Conservation (phyloP, 2,113 vertebrate genomes). For the Myrmophylax atrothorax region DNA sequence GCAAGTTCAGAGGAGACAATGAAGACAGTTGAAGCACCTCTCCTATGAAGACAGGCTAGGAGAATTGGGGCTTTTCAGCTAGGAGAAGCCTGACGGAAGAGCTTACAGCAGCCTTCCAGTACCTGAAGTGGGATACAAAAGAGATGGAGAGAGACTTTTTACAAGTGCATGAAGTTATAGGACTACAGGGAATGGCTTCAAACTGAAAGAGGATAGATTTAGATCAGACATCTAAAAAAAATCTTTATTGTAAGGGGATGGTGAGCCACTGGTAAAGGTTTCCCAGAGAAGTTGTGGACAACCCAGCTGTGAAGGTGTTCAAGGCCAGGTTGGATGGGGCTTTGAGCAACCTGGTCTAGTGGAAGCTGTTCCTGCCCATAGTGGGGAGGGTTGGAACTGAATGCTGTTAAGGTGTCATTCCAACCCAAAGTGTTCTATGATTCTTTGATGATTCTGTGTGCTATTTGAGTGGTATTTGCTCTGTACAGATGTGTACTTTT, state of each 20-base stretch:
- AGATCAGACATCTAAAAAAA: background rate
- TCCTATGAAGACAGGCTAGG: background rate
- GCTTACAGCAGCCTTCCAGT: background rate
- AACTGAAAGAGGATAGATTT: too few species aligned
- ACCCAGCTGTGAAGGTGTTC: background rate
- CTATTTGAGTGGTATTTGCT: background rate
- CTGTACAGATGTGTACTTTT: background rate
- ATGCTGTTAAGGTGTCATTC: background rate
- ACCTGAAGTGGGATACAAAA: background rate
- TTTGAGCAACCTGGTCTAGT: background rate
- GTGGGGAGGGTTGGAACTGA: background rate
- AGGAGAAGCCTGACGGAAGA: background rate
- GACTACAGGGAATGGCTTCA: background rate
- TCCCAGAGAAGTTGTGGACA: background rate
- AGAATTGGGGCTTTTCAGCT: background rate
- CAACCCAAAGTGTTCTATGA: background rate
- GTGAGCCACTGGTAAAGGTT: background rate
- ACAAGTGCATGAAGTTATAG: too few species aligned
- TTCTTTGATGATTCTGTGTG: background rate
- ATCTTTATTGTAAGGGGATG: background rate
- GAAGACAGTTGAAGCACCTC: background rate
- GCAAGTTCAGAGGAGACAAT: rapidly evolving
- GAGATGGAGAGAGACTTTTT: background rate
- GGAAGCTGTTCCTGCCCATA: background rate
- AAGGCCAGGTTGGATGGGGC: background rate